Conservation (phyloP, 2,888 invertebrate species). For the Eupithecia abbreviata region DNA sequence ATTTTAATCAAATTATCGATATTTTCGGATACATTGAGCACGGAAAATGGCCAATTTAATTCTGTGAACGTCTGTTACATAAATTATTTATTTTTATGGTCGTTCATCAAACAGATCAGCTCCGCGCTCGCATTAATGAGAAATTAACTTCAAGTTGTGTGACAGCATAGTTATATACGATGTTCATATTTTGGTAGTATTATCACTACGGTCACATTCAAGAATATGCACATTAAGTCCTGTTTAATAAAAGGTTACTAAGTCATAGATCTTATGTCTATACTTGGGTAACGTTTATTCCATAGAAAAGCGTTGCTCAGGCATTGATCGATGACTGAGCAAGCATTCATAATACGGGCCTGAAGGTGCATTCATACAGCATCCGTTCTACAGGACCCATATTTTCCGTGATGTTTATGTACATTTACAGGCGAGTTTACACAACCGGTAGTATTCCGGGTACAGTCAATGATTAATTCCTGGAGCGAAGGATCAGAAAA, state of each 20-base stretch:
- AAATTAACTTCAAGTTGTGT: background rate
- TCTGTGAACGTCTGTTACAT: slow-evolving; percentile 3
- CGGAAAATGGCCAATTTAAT: slow-evolving; percentile 14
- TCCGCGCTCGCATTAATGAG: background rate
- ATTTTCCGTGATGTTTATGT: too few species aligned
- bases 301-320: background rate
- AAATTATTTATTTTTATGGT: background rate
- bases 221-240: background rate
- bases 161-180: too few species aligned
- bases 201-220: background rate
- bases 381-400: too few species aligned
- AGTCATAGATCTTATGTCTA: background rate
- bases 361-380: too few species aligned
- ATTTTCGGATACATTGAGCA: slow-evolving; percentile 23
- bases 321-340: background rate
- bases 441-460: too few species aligned
- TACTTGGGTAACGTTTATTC: background rate
- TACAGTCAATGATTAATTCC: too few species aligned
- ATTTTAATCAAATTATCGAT: slow-evolving; percentile 35
- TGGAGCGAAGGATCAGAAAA: too few species aligned
- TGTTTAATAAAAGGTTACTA: background rate
- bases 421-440: too few species aligned
- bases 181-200: too few species aligned
- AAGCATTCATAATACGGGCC: background rate
- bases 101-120: background rate